Percentiles rank a stretch among this genome's conserved stretches.
Conservation (phyloP, 2,113 vertebrate genomes). For the Phyllostomus hastatus region DNA sequence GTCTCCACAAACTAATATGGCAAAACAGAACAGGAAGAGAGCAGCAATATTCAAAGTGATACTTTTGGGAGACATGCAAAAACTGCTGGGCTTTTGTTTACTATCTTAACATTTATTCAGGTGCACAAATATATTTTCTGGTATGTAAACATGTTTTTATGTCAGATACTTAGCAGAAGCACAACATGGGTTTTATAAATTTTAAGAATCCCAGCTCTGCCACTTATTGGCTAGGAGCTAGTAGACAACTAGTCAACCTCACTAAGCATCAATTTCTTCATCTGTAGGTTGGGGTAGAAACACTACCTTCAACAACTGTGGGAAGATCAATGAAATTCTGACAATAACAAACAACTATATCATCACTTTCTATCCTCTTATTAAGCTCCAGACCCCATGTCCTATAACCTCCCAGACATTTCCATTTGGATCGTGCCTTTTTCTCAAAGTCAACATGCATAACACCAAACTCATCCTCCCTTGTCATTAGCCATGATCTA, state of each 20-base stretch:
- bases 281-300: neutral
- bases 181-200: neutral
- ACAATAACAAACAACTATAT: neutral
- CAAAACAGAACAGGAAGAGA: neutral
- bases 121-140: conserved; percentile 36
- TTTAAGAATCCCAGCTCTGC: neutral
- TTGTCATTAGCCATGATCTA: neutral
- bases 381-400: neutral
- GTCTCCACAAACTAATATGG: neutral
- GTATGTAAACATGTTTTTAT: conserved; percentile 26
- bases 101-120: neutral
- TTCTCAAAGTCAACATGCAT: neutral
- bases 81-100: neutral
- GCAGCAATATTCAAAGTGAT: neutral
- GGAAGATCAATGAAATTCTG: neutral
- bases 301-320: neutral
- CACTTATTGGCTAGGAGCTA: neutral
- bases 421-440: neutral
- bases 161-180: conserved; percentile 18
- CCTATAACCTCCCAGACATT: neutral
- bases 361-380: neutral
- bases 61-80: neutral
- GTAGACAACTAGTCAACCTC: neutral
- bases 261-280: neutral
- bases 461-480: neutral